Conservation (phyloP, 2,113 vertebrate genomes). For the Tyto alba region DNA sequence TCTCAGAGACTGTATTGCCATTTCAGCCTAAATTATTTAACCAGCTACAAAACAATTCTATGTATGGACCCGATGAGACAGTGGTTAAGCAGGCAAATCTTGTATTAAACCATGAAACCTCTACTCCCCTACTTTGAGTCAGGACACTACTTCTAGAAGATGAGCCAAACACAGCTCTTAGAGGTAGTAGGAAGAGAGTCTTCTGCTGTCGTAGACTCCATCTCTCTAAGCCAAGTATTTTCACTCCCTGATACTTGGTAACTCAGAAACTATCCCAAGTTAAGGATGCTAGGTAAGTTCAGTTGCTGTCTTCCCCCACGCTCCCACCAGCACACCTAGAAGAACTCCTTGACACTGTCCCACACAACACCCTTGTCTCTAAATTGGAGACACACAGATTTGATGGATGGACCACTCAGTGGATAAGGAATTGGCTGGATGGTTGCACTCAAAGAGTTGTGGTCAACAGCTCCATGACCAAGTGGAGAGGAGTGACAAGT, state of each 20-base stretch:
- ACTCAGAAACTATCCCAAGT: not conserved
- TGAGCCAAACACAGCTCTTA: not conserved
- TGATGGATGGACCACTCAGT: no score
- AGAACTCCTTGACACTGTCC: not conserved
- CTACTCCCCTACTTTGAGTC: not conserved
- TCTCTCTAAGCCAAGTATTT: not conserved
- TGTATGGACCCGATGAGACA: not conserved
- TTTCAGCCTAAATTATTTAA: not conserved
- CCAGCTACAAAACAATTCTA: not conserved
- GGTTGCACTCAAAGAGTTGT: no score
- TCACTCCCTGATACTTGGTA: not conserved
- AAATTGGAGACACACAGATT: no score
- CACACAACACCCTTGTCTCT: no score
- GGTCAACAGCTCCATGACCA: no score
- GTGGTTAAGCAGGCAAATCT: not conserved
- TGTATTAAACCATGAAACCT: no score
- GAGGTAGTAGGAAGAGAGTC: not conserved
- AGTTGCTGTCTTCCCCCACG: not conserved
- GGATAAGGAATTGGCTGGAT: no score
- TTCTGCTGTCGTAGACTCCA: not conserved
- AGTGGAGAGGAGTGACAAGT: no score
- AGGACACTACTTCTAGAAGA: not conserved
- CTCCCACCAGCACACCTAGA: not conserved
- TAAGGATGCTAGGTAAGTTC: not conserved
- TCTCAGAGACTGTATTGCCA: not conserved